Percentiles rank a stretch among this genome's conserved stretches.
Evolutionary conservation across 1,140 invertebrate species (phyloP).

Genomic region (Drosophila yakuba): DNA sequence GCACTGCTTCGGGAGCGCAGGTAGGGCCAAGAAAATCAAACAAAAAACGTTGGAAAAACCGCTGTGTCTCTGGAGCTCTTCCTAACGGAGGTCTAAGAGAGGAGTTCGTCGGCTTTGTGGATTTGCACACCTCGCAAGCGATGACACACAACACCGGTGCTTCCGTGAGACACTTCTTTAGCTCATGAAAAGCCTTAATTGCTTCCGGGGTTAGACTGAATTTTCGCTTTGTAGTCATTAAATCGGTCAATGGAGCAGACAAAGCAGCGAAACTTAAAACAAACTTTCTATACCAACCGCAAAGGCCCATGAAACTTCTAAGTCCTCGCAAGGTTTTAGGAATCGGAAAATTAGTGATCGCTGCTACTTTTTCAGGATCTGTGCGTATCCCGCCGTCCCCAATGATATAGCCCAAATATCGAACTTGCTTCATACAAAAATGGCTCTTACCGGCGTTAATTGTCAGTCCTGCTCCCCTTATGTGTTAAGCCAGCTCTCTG

Average conservation of each 20-base stretch:
- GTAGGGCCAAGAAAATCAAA: neutral
- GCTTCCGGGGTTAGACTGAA: neutral
- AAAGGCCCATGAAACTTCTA: neutral
- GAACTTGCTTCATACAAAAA: neutral
- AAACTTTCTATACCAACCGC: neutral
- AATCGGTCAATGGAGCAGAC: no score
- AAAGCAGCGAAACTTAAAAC: neutral
- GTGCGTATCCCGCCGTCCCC: conserved; percentile 4
- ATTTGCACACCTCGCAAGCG: no score
- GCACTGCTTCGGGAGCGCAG: no score
- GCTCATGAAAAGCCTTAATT: no score
- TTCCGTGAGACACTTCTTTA: no score
- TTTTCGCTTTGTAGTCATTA: no score
- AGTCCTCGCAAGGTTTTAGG: neutral
- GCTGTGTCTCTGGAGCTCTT: neutral
- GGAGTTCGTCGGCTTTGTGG: no score
- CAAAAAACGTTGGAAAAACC: neutral
- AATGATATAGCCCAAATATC: neutral
- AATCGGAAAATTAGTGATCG: neutral
- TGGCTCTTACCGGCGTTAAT: neutral
- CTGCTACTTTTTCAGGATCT: neutral
- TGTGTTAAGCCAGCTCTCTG: neutral
- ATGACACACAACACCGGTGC: no score
- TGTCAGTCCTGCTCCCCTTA: neutral
- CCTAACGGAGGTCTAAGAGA: no score